These are phyloP conservation scores for Adelognathus sp. DNA, from an alignment of 2,888 invertebrate species.

Conservation along the genomic window DNA sequence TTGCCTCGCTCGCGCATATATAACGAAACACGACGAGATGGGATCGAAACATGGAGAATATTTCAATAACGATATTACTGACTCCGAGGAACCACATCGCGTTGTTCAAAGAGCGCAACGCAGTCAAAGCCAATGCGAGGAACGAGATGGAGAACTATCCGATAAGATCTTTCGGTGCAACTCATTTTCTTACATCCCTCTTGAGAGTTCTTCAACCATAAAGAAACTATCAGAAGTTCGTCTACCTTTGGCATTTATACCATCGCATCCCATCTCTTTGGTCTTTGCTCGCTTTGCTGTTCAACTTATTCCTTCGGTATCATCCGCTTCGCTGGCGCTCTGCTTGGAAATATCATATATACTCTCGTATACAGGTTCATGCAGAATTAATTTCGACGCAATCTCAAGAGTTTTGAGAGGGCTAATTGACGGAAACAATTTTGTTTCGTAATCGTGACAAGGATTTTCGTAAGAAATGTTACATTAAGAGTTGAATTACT, in stretches of 20 bases:
- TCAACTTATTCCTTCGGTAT: background rate
- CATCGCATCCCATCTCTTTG: too few species aligned
- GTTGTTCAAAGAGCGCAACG: background rate
- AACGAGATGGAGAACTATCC: slow-evolving; percentile 8
- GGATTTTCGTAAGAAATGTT: too few species aligned
- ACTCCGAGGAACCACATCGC: background rate
- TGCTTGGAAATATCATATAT: background rate
- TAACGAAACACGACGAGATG: background rate
- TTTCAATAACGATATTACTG: slow-evolving; percentile 29
- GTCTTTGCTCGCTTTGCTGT: background rate
- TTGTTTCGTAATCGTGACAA: too few species aligned
- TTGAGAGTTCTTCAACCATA: background rate
- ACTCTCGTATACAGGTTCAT: background rate
- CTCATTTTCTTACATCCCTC: background rate
- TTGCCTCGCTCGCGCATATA: too few species aligned
- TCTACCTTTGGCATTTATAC: background rate
- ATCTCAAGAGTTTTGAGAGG: too few species aligned
- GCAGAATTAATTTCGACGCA: too few species aligned
- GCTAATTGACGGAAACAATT: too few species aligned
- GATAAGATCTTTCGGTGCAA: background rate
- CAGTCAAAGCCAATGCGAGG: background rate
- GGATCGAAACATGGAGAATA: slow-evolving; percentile 6
- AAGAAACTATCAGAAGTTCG: background rate
- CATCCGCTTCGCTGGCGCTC: background rate
- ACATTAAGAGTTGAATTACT: too few species aligned